phyloP scores from a whole-genome alignment of 1,140 invertebrate genomes.

The Planococcus citri region DNA sequence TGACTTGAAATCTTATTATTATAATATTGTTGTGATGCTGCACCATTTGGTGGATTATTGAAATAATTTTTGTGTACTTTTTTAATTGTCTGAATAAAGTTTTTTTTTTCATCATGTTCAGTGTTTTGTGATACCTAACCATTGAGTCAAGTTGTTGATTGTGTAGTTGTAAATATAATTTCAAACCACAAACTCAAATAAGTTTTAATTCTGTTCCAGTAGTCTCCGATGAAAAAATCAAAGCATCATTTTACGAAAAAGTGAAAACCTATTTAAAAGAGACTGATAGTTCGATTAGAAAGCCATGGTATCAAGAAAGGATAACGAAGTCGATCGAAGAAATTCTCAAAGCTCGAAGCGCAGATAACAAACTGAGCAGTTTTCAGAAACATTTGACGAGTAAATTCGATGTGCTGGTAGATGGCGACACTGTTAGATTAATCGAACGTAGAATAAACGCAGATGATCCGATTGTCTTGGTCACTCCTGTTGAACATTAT shows the following conservation, averaged over 20 bases:
- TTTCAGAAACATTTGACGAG: not conserved
- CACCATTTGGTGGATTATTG: no score
- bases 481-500: conserved; percentile 23
- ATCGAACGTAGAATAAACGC: not conserved
- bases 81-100: no score
- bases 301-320: not conserved
- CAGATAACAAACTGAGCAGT: not conserved
- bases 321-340: not conserved
- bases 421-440: conserved; percentile 10
- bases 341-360: not conserved
- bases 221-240: not conserved
- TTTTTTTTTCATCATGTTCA: no score
- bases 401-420: conserved; percentile 18
- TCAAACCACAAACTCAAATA: not conserved
- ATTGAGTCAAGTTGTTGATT: no score
- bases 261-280: not conserved
- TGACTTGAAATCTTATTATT: no score
- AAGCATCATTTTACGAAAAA: not conserved
- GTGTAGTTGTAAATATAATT: no score
- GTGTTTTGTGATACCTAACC: no score
- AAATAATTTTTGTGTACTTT: no score
- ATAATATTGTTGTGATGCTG: no score
- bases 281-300: not conserved
- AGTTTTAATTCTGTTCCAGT: not conserved
- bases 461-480: not conserved